phyloP scores from a whole-genome alignment of 2,888 invertebrate genomes.

The Chouioia cunea region DNA sequence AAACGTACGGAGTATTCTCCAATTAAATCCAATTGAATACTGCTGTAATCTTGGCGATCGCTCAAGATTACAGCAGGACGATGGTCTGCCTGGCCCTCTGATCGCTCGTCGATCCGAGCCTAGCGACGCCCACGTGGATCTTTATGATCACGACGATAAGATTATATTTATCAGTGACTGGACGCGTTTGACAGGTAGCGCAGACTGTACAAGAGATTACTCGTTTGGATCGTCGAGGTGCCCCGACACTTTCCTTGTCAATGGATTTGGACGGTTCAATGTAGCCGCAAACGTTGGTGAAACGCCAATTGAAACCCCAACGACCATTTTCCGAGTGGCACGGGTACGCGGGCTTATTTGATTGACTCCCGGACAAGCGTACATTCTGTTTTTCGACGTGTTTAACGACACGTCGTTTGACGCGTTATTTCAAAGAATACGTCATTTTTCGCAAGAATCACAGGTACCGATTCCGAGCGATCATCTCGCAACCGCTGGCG shows the following conservation, averaged over 20 bases:
- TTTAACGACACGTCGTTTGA: too few relatives aligned
- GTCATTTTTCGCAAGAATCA: not conserved
- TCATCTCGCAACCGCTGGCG: constrained; percentile 88
- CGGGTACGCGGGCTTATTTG: too few relatives aligned
- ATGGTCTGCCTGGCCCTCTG: constrained; percentile 85
- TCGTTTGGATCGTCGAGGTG: constrained; percentile 85
- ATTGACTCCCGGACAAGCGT: too few relatives aligned
- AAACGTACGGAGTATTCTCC: not conserved
- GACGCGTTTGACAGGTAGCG: constrained; percentile 80
- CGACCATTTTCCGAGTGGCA: too few relatives aligned
- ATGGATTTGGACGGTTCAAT: constrained; percentile 84
- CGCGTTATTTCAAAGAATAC: not conserved
- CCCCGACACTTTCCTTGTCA: constrained; percentile 83
- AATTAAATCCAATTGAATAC: not conserved
- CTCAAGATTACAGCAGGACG: constrained; percentile 84
- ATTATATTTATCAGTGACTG: constrained; percentile 85
- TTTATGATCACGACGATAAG: constrained; percentile 88
- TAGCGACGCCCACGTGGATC: too few relatives aligned
- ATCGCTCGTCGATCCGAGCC: too few relatives aligned
- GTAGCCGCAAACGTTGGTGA: too few relatives aligned
- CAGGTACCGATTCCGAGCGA: constrained; percentile 83
- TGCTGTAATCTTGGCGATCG: not conserved
- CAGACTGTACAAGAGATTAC: constrained; percentile 83
- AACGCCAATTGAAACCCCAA: too few relatives aligned
- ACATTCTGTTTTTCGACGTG: too few relatives aligned